A percentile compares a stretch with the other conserved stretches of the same genome.
Evolutionary conservation across 2,888 invertebrate genomes (phyloP).

Genomic region (Scotopteryx bipunctaria): DNA sequence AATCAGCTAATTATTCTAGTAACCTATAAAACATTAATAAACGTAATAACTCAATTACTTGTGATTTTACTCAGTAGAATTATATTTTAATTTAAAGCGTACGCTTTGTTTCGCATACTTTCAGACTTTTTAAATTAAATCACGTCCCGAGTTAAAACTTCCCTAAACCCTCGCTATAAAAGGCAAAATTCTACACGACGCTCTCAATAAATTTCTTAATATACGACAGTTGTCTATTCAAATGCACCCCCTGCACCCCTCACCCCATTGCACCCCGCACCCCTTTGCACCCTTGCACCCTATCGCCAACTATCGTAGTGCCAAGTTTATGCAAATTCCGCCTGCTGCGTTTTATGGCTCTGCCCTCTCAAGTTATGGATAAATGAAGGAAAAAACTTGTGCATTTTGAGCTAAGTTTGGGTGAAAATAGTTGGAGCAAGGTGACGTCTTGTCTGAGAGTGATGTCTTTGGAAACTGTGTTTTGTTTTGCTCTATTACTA

Average conservation of each 20-base stretch:
- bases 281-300: constrained; percentile 28
- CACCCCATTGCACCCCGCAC: constrained; percentile 36
- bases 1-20: too few relatives aligned
- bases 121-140: constrained; percentile 10
- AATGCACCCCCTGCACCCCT: constrained; percentile 29
- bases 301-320: constrained; percentile 47
- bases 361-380: constrained; percentile 42
- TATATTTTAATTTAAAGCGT: neutral
- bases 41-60: neutral
- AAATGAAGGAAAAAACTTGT: constrained; percentile 37
- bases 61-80: neutral
- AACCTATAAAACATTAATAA: too few relatives aligned
- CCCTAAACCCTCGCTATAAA: constrained; percentile 9
- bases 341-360: constrained; percentile 61
- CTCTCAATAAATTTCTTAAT: constrained; percentile 51
- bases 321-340: constrained; percentile 62
- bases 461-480: neutral
- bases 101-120: neutral
- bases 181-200: constrained; percentile 24
- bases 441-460: neutral
- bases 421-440: neutral
- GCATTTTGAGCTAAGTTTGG: constrained; percentile 15
- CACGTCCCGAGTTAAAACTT: constrained; percentile 10
- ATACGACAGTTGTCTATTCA: constrained; percentile 50
- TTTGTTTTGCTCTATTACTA: too few relatives aligned